Base-by-base conservation (phyloP, 1,140 invertebrate genomes). In the Caerostris darwini region DNA sequence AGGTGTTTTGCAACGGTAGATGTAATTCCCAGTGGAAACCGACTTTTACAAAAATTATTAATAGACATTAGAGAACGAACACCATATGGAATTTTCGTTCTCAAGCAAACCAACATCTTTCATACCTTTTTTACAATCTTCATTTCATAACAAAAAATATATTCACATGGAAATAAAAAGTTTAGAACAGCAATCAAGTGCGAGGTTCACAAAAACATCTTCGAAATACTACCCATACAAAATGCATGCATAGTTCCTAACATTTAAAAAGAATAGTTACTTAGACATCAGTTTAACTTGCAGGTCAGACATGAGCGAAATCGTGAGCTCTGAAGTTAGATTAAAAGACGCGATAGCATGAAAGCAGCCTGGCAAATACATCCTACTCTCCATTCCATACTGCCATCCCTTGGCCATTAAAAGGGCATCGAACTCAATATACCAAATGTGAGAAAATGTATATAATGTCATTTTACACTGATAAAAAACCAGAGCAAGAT, bases 241-340 rank as follows among this genome's bases (percentile, higher is more conserved):
- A 77, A 77, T 50, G 8, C 3, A 14, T 34, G 34, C 71, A 53
- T 77, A 50, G 34, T 34, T 77, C 71, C 10, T 53, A 77, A 34
- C 71, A 77, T 77, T 34, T 77, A 77, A 77, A 77, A 77, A 77
- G 19, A 77, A 50, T 77, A 77, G 71, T 77, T 77, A 77, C 71
- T 77, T 77, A 77, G 71, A 50, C 19, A 34, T 77, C 71, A 77
- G 71, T 77, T 77, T 77, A 77, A 77, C 71, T 53, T 50, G 8
- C 71, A 53, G 71, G 71, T 77, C 71, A 77, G 71, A 12, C 71
- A 77, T 77, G 71, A 77, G 34, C 71, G 34, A 77, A 53, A 50
- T 77, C 71, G 71, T 77, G 71, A 77, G 71, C 71, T 50, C 71
- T 77, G 34, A 34, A 77, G 71, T 77, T 77, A 77, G 71, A 77